Conservation (phyloP, 2,113 vertebrate species). For the Panthera leo region DNA sequence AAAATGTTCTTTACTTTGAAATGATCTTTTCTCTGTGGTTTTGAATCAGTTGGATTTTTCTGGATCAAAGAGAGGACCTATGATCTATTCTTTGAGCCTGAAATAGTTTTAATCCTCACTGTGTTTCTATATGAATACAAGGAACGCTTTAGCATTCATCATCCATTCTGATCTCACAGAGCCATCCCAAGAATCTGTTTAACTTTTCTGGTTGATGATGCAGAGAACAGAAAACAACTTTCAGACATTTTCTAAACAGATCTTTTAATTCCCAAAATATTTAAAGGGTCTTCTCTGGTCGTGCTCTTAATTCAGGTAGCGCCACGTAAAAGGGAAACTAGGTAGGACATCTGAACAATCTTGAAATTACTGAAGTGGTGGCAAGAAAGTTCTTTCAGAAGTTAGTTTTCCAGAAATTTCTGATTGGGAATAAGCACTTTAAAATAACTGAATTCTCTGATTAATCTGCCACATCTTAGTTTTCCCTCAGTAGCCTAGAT, state of each 20-base stretch:
- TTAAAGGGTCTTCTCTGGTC: neutral
- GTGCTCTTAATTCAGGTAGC: neutral
- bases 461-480: neutral
- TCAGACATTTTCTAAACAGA: neutral
- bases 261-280: conserved; percentile 12
- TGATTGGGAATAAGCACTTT: neutral
- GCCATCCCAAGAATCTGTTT: neutral
- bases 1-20: conserved; percentile 49
- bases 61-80: neutral
- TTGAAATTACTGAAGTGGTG: neutral
- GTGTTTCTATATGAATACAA: neutral
- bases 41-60: conserved; percentile 36
- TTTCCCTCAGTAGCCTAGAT: neutral
- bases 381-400: neutral
- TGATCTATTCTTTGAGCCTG: neutral
- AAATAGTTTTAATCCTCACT: neutral
- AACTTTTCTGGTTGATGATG: neutral
- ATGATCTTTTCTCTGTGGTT: neutral
- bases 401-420: neutral
- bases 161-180: neutral
- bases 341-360: neutral
- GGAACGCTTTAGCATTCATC: neutral
- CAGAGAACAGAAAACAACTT: neutral
- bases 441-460: neutral
- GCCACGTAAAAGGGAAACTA: neutral